These are phyloP conservation scores for Eriosoma lanigerum DNA, from an alignment of 1,140 invertebrate genomes.

Conservation along the genomic window DNA sequence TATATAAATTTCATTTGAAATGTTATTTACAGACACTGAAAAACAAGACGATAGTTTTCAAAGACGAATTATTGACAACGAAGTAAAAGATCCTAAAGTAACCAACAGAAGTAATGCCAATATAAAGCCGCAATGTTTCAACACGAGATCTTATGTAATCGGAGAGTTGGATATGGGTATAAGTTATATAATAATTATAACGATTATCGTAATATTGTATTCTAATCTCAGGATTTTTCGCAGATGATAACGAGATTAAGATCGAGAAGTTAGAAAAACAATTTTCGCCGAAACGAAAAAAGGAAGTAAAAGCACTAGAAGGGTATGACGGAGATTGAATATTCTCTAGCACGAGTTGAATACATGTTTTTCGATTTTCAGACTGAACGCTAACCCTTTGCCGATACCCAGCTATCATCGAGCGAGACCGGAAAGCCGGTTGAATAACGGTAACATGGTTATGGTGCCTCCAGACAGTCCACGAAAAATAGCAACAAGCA, in stretches of 20 bases:
- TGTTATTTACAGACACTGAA: not conserved
- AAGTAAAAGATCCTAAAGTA: not conserved
- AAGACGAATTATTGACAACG: slow-evolving; percentile 25
- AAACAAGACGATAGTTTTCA: not conserved
- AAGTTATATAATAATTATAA: not conserved
- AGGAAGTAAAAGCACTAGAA: not conserved
- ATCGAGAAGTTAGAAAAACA: slow-evolving; percentile 34
- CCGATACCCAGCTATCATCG: slow-evolving; percentile 22
- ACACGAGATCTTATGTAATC: slow-evolving; percentile 26
- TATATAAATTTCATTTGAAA: not conserved
- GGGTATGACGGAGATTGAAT: not conserved
- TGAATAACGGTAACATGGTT: slow-evolving; percentile 38
- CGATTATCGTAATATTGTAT: not conserved
- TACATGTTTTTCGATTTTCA: not conserved
- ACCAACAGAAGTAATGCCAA: slow-evolving; percentile 3
- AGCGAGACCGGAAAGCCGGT: not conserved
- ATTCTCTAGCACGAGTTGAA: not conserved
- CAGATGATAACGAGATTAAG: slow-evolving; percentile 33
- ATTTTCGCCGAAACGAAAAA: slow-evolving; percentile 39
- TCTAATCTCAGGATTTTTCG: not conserved
- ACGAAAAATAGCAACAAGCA: not conserved
- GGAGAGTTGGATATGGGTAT: slow-evolving; percentile 1
- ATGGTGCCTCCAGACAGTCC: slow-evolving; percentile 19
- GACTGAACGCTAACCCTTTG: slow-evolving; percentile 36
- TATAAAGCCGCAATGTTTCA: not conserved